Evolutionary conservation across 1,140 invertebrate species (phyloP).

Genomic region (Laupala kohalensis): DNA sequence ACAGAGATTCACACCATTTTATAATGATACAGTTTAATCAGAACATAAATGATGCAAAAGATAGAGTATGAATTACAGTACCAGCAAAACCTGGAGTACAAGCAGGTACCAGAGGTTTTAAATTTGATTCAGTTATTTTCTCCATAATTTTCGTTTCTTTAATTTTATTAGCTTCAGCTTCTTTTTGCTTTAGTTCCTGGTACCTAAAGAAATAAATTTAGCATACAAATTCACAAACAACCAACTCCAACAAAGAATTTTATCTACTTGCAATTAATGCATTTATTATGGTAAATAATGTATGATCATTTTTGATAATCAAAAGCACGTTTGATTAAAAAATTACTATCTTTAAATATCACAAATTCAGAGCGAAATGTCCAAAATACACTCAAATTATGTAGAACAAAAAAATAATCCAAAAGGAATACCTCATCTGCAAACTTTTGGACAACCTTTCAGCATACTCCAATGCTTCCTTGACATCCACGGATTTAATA

Average conservation of each 20-base stretch:
- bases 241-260: not conserved
- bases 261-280: too few species aligned
- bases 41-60: not conserved
- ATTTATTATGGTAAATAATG: too few species aligned
- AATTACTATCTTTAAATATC: too few species aligned
- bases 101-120: too few species aligned
- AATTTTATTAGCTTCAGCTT: not conserved
- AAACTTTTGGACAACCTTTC: conserved; percentile 38
- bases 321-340: too few species aligned
- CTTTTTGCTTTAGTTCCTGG: not conserved
- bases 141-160: not conserved
- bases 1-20: too few species aligned
- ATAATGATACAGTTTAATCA: not conserved
- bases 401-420: not conserved
- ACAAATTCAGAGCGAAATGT: too few species aligned
- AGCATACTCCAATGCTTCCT: conserved; percentile 37
- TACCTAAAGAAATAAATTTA: not conserved
- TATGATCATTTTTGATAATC: too few species aligned
- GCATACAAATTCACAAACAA: not conserved
- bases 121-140: not conserved
- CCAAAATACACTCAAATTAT: too few species aligned
- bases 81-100: not conserved
- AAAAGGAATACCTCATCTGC: conserved; percentile 28
- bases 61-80: not conserved
- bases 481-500: conserved; percentile 34